Evolutionary conservation across 92 coral and sea anemone genomes (phyloP).

Genomic region (Porites rus): DNA sequence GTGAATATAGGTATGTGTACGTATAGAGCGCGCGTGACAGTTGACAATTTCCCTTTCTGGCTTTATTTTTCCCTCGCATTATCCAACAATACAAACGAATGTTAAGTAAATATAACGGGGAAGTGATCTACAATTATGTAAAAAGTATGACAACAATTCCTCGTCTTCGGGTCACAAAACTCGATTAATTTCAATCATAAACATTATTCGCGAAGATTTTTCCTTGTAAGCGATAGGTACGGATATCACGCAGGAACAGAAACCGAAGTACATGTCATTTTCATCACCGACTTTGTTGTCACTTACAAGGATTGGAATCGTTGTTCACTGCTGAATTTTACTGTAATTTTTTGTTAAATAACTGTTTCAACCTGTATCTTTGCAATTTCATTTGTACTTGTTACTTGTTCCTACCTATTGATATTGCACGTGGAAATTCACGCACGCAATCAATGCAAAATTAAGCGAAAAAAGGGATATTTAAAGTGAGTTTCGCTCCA

Average conservation of each 20-base stretch:
- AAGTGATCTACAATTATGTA: background rate
- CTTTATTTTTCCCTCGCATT: background rate
- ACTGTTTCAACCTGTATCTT: background rate
- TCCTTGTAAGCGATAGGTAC: background rate
- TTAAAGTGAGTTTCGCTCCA: background rate
- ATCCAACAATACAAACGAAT: background rate
- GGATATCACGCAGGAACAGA: conserved; percentile 34
- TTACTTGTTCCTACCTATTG: background rate
- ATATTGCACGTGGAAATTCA: conserved; percentile 20
- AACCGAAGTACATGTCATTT: background rate
- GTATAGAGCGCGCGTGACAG: background rate
- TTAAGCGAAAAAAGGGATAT: background rate
- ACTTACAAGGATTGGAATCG: background rate
- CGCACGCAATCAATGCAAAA: conserved; percentile 12
- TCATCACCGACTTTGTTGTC: background rate
- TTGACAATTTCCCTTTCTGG: background rate
- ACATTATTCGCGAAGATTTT: background rate
- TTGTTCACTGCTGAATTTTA: background rate
- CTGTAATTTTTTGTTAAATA: background rate
- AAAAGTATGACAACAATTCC: background rate
- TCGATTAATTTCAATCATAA: background rate
- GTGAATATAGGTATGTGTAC: conserved; percentile 90
- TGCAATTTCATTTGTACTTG: background rate
- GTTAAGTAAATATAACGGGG: conserved; percentile 46
- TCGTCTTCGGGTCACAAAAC: background rate